Evolutionary conservation across 2,888 invertebrate genomes (phyloP).

Genomic region (Thalpophila matura): DNA sequence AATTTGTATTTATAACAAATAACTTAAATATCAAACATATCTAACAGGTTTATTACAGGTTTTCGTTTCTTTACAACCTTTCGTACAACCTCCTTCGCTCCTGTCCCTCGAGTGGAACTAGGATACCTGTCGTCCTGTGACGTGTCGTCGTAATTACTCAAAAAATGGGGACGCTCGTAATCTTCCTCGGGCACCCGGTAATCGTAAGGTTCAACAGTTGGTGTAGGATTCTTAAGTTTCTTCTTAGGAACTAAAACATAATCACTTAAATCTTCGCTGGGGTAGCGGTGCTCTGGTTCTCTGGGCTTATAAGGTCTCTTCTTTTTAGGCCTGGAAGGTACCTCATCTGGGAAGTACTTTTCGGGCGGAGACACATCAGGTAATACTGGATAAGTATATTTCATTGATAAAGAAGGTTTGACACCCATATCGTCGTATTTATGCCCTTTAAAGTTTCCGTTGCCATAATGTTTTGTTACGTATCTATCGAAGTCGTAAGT

Average conservation of each 20-base stretch:
- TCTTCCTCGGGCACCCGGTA: conserved; percentile 80
- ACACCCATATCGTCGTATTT: conserved; percentile 74
- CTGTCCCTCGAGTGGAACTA: conserved; percentile 70
- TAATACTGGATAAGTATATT: conserved; percentile 72
- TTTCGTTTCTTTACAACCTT: conserved; percentile 85
- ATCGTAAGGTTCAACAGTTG: conserved; percentile 74
- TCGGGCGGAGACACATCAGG: conserved; percentile 76
- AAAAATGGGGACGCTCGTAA: conserved; percentile 76
- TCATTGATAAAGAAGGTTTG: conserved; percentile 69
- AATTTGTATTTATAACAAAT: conserved; percentile 76
- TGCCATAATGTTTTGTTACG: conserved; percentile 70
- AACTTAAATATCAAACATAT: conserved; percentile 85
- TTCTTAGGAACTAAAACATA: conserved; percentile 85
- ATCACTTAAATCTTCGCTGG: conserved; percentile 80
- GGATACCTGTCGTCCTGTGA: conserved; percentile 75
- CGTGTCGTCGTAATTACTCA: conserved; percentile 70
- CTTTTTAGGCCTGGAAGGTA: conserved; percentile 79
- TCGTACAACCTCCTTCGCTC: conserved; percentile 78
- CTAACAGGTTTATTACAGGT: conserved; percentile 83
- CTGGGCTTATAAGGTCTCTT: conserved; percentile 77
- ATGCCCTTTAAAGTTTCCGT: conserved; percentile 70
- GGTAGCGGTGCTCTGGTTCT: conserved; percentile 71
- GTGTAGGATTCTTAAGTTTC: conserved; percentile 78
- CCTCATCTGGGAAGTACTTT: conserved; percentile 77
- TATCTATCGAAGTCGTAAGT: conserved; percentile 79